These are phyloP conservation scores for Furcula furcula DNA, from an alignment of 2,888 invertebrate genomes.

Conservation along the genomic window DNA sequence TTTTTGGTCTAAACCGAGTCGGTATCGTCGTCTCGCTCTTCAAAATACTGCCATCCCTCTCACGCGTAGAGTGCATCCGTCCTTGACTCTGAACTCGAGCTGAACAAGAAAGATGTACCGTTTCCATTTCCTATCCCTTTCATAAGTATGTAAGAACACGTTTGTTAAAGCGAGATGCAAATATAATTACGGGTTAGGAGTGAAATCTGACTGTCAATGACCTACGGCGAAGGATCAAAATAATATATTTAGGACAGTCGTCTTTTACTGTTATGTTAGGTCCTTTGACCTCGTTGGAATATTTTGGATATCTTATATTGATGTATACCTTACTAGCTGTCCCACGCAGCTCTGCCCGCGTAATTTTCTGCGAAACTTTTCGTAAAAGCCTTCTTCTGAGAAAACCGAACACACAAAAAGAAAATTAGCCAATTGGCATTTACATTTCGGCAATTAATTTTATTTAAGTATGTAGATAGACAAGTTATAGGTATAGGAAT, in stretches of 20 bases:
- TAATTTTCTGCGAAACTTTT: no score
- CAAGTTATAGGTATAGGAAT: no score
- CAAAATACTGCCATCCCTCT: slow-evolving; percentile 40
- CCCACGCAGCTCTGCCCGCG: no score
- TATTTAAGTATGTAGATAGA: no score
- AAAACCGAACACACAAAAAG: no score
- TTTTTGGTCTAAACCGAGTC: slow-evolving; percentile 51
- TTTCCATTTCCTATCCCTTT: slow-evolving; percentile 51
- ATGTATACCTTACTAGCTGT: no score
- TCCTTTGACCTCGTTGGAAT: slow-evolving; percentile 65
- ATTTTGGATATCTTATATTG: no score
- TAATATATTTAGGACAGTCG: slow-evolving; percentile 49
- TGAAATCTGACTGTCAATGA: slow-evolving; percentile 71
- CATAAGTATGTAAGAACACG: slow-evolving; percentile 9
- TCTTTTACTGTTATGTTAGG: slow-evolving; percentile 49
- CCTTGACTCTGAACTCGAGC: slow-evolving; percentile 65
- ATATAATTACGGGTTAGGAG: slow-evolving; percentile 54
- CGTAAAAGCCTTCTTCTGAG: no score
- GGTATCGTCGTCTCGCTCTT: slow-evolving; percentile 38
- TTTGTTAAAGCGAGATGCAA: slow-evolving; percentile 40
- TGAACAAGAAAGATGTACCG: slow-evolving; percentile 66
- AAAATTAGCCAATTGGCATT: no score
- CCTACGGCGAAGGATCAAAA: slow-evolving; percentile 64
- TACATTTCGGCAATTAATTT: no score
- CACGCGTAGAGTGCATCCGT: slow-evolving; percentile 58